Percentiles rank a stretch among this genome's conserved stretches.
Conservation (phyloP, 2,113 vertebrate genomes). For the Semnornis frantzii region DNA sequence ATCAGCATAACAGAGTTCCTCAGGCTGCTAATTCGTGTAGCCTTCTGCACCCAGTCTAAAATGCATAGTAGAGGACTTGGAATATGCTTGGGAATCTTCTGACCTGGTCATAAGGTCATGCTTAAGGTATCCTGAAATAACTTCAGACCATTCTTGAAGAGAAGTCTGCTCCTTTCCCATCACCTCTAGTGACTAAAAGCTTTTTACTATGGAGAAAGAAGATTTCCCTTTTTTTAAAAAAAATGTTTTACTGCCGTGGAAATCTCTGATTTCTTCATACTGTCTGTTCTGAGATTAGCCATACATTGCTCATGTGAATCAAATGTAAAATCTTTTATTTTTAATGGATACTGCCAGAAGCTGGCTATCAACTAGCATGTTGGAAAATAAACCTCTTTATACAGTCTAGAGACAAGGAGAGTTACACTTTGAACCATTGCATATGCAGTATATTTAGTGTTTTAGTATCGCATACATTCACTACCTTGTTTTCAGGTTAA, state of each 20-base stretch:
- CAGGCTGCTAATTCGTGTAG: not conserved
- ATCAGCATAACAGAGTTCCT: not conserved
- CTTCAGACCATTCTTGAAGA: not conserved
- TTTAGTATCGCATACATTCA: not conserved
- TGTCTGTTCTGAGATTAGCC: not conserved
- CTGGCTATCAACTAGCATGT: not conserved
- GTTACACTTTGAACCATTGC: not conserved
- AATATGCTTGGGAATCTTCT: not conserved
- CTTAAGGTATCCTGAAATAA: not conserved
- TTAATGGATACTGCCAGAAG: not conserved
- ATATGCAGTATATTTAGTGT: fast-evolving
- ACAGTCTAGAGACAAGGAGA: too few relatives aligned
- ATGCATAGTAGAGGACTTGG: not conserved
- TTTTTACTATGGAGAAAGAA: not conserved
- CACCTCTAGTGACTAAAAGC: not conserved
- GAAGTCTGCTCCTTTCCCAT: not conserved
- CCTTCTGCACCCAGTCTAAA: not conserved
- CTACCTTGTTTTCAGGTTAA: not conserved
- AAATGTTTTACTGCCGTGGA: not conserved
- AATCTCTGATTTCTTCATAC: not conserved
- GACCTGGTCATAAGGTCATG: not conserved
- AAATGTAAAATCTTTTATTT: not conserved
- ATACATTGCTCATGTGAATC: not conserved
- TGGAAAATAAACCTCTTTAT: not conserved
- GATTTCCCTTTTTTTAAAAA: not conserved